Evolutionary conservation across 2,797 vertebrate genomes (phyloP).

Genomic region (Danio tinwini): DNA sequence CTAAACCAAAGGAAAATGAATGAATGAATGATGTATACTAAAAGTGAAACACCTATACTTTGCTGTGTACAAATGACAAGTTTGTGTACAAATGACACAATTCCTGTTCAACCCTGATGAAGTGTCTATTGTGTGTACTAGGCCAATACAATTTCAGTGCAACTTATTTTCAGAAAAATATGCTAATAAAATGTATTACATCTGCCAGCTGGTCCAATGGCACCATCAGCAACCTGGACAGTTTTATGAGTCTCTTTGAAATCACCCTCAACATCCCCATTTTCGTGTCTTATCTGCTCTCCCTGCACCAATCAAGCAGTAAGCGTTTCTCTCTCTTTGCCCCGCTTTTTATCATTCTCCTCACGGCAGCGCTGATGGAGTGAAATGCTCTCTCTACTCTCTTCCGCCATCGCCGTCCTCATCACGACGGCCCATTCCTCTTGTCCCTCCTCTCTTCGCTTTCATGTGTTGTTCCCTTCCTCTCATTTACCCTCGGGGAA

Average conservation of each 20-base stretch:
- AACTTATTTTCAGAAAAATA: too few species aligned
- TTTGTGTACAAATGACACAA: too few species aligned
- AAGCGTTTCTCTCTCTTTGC: conserved; percentile 28
- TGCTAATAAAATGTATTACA: not conserved
- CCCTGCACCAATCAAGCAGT: conserved; percentile 32
- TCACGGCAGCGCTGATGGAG: conserved; percentile 42
- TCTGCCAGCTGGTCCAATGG: not conserved
- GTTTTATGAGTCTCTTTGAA: not conserved
- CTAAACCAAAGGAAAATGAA: too few species aligned
- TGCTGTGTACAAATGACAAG: too few species aligned
- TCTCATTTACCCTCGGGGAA: conserved; percentile 22
- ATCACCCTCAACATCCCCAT: conserved; percentile 13
- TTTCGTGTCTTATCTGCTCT: conserved; percentile 34
- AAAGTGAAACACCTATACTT: too few species aligned
- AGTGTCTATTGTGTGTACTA: too few species aligned
- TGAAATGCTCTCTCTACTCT: conserved; percentile 45
- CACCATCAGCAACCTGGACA: not conserved
- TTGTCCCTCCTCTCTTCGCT: conserved; percentile 10
- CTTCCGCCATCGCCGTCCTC: not conserved
- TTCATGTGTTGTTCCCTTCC: conserved; percentile 25
- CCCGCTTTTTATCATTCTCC: conserved; percentile 41
- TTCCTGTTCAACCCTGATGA: too few species aligned
- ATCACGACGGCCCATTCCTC: conserved; percentile 34
- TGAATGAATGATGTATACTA: too few species aligned
- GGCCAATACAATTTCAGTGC: too few species aligned